Percentiles rank a stretch among this genome's conserved stretches.
Conservation (phyloP, 2,888 invertebrate species). For the Tachina lurida region DNA sequence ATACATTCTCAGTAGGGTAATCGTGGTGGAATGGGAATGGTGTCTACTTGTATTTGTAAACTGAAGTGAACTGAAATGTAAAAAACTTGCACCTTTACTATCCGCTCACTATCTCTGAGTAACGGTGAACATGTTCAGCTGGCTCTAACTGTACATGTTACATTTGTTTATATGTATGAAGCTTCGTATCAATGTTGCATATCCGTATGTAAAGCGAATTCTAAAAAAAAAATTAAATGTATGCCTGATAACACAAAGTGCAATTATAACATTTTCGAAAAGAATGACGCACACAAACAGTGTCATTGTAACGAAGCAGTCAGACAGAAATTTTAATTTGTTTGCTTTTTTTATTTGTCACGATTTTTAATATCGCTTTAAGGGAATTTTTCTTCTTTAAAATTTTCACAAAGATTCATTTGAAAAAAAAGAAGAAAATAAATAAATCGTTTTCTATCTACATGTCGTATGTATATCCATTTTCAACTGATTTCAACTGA, state of each 20-base stretch:
- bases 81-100: slow-evolving; percentile 58
- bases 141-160: background rate
- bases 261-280: slow-evolving; percentile 64
- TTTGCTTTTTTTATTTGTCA: slow-evolving; percentile 10
- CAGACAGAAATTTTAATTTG: slow-evolving; percentile 25
- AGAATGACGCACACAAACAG: slow-evolving; percentile 26
- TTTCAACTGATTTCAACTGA: too few relatives aligned
- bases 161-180: background rate
- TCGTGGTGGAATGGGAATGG: slow-evolving; percentile 4
- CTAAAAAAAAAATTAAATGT: slow-evolving; percentile 28
- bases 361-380: background rate
- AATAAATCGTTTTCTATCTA: too few relatives aligned
- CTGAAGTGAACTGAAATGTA: slow-evolving; percentile 62
- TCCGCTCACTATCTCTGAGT: slow-evolving; percentile 27
- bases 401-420: too few relatives aligned
- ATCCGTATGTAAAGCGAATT: background rate
- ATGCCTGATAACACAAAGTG: slow-evolving; percentile 67
- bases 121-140: slow-evolving; percentile 31
- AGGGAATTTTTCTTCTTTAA: background rate
- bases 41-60: slow-evolving; percentile 47
- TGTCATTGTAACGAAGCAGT: slow-evolving; percentile 25
- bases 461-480: too few relatives aligned
- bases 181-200: too few relatives aligned
- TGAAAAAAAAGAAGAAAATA: too few relatives aligned
- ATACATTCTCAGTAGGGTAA: background rate